Conservation (phyloP, 2,888 invertebrate species). For the Eueremaeus valkanovi region DNA sequence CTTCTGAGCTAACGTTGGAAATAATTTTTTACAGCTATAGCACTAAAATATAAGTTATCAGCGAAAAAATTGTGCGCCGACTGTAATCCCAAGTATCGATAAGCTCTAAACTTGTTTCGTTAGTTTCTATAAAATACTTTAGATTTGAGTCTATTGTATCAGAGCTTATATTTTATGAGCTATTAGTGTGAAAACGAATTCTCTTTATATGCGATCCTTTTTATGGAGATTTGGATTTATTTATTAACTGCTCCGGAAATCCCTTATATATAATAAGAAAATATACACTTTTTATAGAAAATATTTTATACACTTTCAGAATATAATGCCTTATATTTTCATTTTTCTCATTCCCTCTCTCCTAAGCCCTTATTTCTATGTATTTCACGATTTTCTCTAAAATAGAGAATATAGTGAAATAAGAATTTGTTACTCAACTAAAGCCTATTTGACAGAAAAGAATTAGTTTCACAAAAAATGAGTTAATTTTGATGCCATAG, state of each 20-base stretch:
- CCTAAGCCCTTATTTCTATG: neutral
- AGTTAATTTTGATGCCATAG: slow-evolving; percentile 1
- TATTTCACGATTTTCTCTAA: slow-evolving; percentile 13
- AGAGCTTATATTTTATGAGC: slow-evolving; percentile 16
- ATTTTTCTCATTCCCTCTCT: neutral
- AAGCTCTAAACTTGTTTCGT: slow-evolving; percentile 21
- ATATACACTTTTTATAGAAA: no score
- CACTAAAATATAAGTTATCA: no score
- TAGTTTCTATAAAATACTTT: neutral
- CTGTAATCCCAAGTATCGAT: neutral
- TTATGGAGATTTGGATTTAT: slow-evolving; percentile 27
- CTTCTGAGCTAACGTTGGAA: neutral
- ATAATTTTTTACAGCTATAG: slow-evolving; percentile 19
- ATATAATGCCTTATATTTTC: neutral
- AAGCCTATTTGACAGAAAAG: neutral
- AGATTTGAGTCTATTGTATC: slow-evolving; percentile 1
- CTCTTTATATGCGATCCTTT: neutral
- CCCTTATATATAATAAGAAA: neutral
- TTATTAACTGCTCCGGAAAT: slow-evolving; percentile 11
- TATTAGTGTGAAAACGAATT: neutral
- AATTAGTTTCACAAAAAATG: neutral
- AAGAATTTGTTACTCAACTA: neutral
- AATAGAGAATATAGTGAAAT: neutral
- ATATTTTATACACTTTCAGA: no score
- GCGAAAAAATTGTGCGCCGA: neutral